Percentiles rank a stretch among this genome's conserved stretches.
Conservation (phyloP, 2,113 vertebrate species). For the Opisthocomus hoazin region DNA sequence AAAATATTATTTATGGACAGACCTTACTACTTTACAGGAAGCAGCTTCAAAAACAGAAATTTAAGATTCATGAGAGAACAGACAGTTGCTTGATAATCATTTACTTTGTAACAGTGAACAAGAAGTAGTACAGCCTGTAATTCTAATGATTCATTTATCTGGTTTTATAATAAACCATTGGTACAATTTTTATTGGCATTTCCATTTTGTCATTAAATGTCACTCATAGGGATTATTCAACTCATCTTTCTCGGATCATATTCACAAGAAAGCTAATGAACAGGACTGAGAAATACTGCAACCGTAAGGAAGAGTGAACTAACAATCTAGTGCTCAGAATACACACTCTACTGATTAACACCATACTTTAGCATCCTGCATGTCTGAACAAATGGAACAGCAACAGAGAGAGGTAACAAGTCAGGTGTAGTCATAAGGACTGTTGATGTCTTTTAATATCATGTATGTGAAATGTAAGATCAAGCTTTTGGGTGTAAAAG, state of each 20-base stretch:
- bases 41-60: not conserved
- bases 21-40: not conserved
- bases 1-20: not conserved
- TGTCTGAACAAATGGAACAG: not conserved
- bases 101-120: not conserved
- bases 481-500: not conserved
- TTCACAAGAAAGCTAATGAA: not conserved
- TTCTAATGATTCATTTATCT: not conserved
- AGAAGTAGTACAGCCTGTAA: not conserved
- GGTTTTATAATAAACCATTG: not conserved
- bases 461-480: not conserved
- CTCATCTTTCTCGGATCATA: not conserved
- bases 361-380: not conserved
- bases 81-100: not conserved
- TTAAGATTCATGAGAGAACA: not conserved
- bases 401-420: not conserved
- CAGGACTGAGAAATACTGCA: not conserved
- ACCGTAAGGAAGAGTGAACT: not conserved
- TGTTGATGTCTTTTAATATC: not conserved
- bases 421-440: not conserved
- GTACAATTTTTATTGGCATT: not conserved
- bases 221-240: not conserved
- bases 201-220: not conserved
- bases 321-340: not conserved
- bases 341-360: not conserved